Evolutionary conservation across 2,797 vertebrate genomes (phyloP), one percentile per base, ranked within the genome.

Genomic region (Sebastes wilsoni): DNA sequence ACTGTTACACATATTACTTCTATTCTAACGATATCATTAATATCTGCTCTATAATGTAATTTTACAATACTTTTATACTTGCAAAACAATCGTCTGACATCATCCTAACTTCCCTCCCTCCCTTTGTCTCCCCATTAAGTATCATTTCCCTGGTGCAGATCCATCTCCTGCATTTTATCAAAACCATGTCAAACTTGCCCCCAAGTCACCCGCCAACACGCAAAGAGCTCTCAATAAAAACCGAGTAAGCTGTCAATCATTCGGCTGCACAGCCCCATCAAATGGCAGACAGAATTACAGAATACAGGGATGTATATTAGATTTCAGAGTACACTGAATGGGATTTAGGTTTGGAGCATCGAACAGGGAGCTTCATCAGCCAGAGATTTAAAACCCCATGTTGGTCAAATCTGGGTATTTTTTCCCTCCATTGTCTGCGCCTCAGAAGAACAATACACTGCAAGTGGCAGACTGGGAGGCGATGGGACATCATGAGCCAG

Each of bases 111-210:
- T 30, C 56, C 4, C 69, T 65, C 22, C 16, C 22, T 36, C 36
- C 32, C 55, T 66, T 1, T 28, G 66, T 87, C 74, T 74, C 38
- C 65, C 72, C 66, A 77, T 85, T 87, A 86, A 73, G 46, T 46
- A n/a, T 72, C 30, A 78, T 86, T 79, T 78, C 70, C 80, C 4
- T 4, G 3, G 52, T 27, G 80, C 65, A 38, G 38, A 75, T 72
- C 69, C 64, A 46, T 78, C 78, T 86, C 81, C 82, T 85, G 81
- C 12, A 77, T 75, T 86, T 86, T 77, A 81, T 85, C 85, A 83
- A 55, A 80, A 79, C 30, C 9, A 8, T 68, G 84, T 91, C 84
- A 79, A 82, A 88, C 79, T 70, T n/a, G 61, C 72, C 77, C 77
- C 56, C 52, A 30, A 80, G 80, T 75, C 76, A 70, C 70, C 30